Evolutionary conservation across 2,113 vertebrate species (phyloP).

Genomic region (Suricata suricatta): DNA sequence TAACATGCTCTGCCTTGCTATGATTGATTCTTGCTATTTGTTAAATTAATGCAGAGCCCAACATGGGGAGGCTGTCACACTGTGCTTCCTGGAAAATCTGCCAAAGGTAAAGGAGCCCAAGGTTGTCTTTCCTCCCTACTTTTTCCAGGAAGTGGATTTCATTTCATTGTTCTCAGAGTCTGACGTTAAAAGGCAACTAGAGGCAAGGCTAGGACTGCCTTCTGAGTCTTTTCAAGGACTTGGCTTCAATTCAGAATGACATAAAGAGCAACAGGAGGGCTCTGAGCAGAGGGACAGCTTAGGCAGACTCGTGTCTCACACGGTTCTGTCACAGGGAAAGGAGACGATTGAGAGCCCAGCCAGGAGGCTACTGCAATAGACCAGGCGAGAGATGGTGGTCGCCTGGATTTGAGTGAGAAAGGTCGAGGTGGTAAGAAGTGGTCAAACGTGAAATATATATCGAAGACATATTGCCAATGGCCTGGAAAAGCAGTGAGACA

Average conservation of each 20-base stretch:
- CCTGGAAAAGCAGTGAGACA: neutral
- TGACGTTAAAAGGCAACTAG: neutral
- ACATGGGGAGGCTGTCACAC: neutral
- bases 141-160: neutral
- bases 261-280: neutral
- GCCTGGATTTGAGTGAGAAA: neutral
- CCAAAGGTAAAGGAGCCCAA: neutral
- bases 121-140: neutral
- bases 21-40: neutral
- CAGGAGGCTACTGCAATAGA: neutral
- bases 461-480: neutral
- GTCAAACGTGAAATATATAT: neutral
- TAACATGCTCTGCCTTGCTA: neutral
- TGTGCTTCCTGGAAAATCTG: slow-evolving; percentile 4
- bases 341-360: neutral
- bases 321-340: neutral
- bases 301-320: neutral
- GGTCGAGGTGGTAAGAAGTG: neutral
- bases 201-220: neutral
- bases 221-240: neutral
- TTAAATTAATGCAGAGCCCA: neutral
- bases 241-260: neutral
- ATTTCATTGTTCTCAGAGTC: neutral
- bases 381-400: neutral
- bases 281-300: neutral